These are phyloP conservation scores for Chaitophorus viminalis DNA, from an alignment of 2,888 invertebrate species.

Conservation along the genomic window DNA sequence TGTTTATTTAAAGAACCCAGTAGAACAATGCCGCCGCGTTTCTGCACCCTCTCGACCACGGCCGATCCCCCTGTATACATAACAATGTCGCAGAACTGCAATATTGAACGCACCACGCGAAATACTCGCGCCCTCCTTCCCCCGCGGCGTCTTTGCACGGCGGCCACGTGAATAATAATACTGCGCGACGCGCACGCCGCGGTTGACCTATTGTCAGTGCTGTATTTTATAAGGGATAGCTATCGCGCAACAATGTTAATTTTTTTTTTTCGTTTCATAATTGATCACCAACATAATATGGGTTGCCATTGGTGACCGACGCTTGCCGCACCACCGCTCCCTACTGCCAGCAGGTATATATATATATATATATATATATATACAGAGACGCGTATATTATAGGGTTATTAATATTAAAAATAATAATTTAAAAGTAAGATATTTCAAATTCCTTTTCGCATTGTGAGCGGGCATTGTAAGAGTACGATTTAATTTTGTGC, in stretches of 20 bases:
- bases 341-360: background rate
- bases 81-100: slow-evolving; percentile 1
- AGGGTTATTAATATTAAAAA: slow-evolving; percentile 30
- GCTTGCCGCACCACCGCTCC: background rate
- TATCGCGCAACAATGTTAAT: slow-evolving; percentile 25
- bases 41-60: slow-evolving; percentile 6
- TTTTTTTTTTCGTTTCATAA: slow-evolving; percentile 30
- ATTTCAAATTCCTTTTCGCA: background rate
- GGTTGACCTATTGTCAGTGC: slow-evolving; percentile 8
- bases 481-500: slow-evolving; percentile 1
- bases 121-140: background rate
- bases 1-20: slow-evolving; percentile 57
- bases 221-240: too few relatives aligned
- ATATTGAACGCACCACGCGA: slow-evolving; percentile 35
- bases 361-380: too few relatives aligned
- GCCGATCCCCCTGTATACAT: background rate
- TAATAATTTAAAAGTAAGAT: slow-evolving; percentile 14
- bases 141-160: background rate
- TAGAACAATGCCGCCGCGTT: slow-evolving; percentile 42
- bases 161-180: background rate
- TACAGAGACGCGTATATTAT: too few relatives aligned
- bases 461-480: background rate
- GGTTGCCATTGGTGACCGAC: slow-evolving; percentile 43
- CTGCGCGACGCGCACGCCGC: background rate
- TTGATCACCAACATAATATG: slow-evolving; percentile 13